Conservation (phyloP, 2,797 vertebrate species). For the Rhabdophis nuchalis region DNA sequence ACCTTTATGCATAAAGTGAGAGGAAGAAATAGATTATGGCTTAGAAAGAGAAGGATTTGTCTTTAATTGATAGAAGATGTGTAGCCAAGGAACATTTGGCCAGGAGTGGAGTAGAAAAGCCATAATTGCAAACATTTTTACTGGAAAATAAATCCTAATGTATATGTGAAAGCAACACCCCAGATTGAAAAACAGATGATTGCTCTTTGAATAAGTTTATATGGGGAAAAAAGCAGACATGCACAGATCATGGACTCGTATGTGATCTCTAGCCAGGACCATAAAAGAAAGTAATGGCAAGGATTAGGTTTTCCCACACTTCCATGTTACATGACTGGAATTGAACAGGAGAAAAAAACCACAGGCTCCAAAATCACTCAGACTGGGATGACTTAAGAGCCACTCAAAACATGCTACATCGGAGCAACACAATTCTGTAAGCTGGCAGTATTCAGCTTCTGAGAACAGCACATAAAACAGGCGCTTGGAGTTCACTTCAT, state of each 20-base stretch:
- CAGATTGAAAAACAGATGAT: not conserved
- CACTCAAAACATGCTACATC: slow-evolving; percentile 1
- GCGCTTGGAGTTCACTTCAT: slow-evolving; percentile 2
- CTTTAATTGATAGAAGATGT: slow-evolving; percentile 27
- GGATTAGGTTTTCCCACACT: slow-evolving; percentile 39
- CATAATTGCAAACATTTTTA: not conserved
- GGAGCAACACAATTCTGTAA: slow-evolving; percentile 5
- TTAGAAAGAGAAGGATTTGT: not conserved
- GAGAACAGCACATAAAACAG: slow-evolving; percentile 34
- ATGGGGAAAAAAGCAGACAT: not conserved
- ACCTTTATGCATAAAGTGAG: not conserved
- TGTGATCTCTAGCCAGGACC: slow-evolving; percentile 42
- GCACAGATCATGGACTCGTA: not conserved
- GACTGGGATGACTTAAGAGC: slow-evolving; percentile 46
- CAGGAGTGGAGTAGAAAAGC: not conserved
- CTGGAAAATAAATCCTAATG: not conserved
- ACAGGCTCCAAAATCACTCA: slow-evolving; percentile 61
- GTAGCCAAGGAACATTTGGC: not conserved
- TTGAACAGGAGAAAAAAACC: slow-evolving; percentile 55
- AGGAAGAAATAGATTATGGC: not conserved
- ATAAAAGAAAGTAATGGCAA: slow-evolving; percentile 49
- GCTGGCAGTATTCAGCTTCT: not conserved
- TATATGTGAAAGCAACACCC: not conserved
- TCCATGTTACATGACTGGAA: slow-evolving; percentile 50
- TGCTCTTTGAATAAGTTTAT: not conserved